Evolutionary conservation across 2,888 invertebrate genomes (phyloP).

Genomic region (Halocaridina rubra): DNA sequence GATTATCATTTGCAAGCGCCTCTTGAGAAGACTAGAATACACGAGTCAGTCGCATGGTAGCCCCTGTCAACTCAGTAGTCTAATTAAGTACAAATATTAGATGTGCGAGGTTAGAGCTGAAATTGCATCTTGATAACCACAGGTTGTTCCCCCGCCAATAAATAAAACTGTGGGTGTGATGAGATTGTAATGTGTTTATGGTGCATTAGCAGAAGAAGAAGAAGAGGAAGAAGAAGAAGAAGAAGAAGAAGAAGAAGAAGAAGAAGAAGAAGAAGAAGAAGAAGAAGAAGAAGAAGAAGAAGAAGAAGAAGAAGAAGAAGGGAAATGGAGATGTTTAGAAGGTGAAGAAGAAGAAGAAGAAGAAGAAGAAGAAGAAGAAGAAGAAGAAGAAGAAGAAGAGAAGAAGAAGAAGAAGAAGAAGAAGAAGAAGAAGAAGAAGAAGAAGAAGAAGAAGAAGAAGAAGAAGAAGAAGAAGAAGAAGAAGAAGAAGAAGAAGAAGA

Average conservation of each 20-base stretch:
- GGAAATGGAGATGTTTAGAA: neutral
- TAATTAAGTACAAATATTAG: neutral
- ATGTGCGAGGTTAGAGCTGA: neutral
- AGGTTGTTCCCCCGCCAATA: neutral
- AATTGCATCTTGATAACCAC: neutral
- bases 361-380: neutral
- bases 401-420: neutral
- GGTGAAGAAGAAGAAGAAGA: neutral
- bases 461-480: neutral
- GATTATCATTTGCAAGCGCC: too few species aligned
- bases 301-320: neutral
- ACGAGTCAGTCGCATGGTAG: too few species aligned
- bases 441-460: neutral
- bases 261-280: neutral
- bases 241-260: neutral
- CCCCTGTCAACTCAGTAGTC: neutral
- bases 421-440: neutral
- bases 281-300: neutral
- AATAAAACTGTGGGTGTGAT: neutral
- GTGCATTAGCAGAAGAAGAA: conserved; percentile 13
- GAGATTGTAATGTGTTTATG: neutral
- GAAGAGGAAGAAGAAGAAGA: neutral
- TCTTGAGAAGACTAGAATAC: too few species aligned
- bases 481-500: neutral
- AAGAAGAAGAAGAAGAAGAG: neutral